Evolutionary conservation across 2,113 vertebrate genomes (phyloP).

Genomic region (Gopherus evgoodei): DNA sequence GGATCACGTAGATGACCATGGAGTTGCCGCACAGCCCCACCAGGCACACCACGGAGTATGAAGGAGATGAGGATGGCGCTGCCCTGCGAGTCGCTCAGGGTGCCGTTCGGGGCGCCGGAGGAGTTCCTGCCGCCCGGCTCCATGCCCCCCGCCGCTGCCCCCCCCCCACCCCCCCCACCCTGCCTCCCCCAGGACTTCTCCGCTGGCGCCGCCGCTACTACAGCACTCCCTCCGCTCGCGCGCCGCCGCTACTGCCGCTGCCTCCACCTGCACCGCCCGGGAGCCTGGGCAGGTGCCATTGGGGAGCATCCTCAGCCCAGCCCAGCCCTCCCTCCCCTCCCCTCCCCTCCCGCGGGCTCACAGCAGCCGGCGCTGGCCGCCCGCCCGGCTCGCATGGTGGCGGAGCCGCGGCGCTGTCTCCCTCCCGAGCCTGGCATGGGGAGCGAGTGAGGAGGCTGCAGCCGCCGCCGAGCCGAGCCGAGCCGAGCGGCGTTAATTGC

Average conservation of each 20-base stretch:
- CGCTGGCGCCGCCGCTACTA: conserved; percentile 51
- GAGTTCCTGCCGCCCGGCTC: conserved; percentile 75
- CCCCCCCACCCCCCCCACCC: conserved; percentile 60
- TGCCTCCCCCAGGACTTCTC: conserved; percentile 71
- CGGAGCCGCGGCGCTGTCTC: neutral
- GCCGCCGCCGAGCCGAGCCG: neutral
- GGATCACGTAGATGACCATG: conserved; percentile 93
- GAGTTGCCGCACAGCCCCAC: conserved; percentile 92
- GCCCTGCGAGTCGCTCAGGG: conserved; percentile 84
- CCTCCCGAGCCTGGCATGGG: neutral
- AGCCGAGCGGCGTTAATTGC: neutral
- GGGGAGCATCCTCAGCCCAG: conserved; percentile 74
- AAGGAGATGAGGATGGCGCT: conserved; percentile 92
- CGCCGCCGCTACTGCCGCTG: conserved; percentile 60
- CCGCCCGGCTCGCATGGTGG: conserved; percentile 19
- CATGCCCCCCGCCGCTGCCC: conserved; percentile 64
- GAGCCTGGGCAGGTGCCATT: conserved; percentile 78
- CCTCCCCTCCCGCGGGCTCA: conserved; percentile 15
- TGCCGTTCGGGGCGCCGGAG: conserved; percentile 80
- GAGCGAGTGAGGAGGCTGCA: neutral
- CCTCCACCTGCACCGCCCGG: conserved; percentile 71
- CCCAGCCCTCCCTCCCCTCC: neutral
- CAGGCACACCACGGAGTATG: conserved; percentile 91
- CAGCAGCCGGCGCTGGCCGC: conserved; percentile 8
- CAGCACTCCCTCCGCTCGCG: conserved; percentile 47